Conservation (phyloP, 2,888 invertebrate genomes). For the Eurytoma californica region DNA sequence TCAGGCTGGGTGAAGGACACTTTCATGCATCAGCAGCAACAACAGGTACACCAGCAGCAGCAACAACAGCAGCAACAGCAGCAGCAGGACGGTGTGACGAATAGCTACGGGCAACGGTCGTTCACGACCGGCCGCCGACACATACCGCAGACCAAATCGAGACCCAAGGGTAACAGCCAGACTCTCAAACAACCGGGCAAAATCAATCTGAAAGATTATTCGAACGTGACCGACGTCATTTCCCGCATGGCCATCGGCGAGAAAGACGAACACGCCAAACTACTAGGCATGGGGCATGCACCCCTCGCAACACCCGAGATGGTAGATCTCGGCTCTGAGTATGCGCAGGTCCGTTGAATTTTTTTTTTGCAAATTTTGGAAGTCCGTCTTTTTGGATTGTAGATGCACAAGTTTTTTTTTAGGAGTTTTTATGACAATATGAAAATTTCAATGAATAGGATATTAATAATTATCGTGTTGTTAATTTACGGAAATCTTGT, state of each 20-base stretch:
- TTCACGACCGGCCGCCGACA: slow-evolving; percentile 84
- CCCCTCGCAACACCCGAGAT: slow-evolving; percentile 87
- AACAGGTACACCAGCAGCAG: slow-evolving; percentile 54
- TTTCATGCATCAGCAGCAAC: slow-evolving; percentile 71
- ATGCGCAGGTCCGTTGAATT: slow-evolving; percentile 77
- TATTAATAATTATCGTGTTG: not conserved
- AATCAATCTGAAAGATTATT: slow-evolving; percentile 91
- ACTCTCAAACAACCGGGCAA: slow-evolving; percentile 91
- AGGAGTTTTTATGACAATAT: not conserved
- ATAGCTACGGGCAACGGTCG: slow-evolving; percentile 82
- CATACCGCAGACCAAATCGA: slow-evolving; percentile 78
- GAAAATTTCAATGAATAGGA: not conserved
- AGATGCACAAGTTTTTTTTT: too few relatives aligned
- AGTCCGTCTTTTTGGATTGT: too few relatives aligned
- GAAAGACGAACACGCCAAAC: slow-evolving; percentile 71
- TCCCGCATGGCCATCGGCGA: slow-evolving; percentile 80
- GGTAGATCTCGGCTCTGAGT: slow-evolving; percentile 85
- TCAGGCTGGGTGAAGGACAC: slow-evolving; percentile 78
- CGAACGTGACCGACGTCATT: slow-evolving; percentile 91
- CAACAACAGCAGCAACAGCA: slow-evolving; percentile 64
- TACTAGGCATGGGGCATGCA: slow-evolving; percentile 78
- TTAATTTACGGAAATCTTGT: not conserved
- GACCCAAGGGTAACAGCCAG: slow-evolving; percentile 83
- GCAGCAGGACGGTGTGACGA: slow-evolving; percentile 76
- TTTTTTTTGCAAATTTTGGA: not conserved